Base-by-base conservation (phyloP, 2,797 vertebrate species). In the Xenops minutus region DNA sequence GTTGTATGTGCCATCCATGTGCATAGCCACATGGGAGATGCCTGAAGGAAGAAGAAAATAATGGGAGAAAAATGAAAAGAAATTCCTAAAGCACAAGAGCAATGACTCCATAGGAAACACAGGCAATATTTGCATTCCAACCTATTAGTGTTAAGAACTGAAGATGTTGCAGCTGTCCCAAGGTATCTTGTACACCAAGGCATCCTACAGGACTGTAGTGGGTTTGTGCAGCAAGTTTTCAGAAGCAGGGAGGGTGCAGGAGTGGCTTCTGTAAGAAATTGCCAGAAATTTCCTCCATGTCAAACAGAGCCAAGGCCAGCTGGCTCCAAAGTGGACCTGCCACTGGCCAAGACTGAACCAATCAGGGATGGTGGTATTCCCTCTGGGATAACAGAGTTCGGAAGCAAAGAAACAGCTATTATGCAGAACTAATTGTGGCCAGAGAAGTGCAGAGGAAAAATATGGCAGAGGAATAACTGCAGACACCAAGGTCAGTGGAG, bases 31-130 rank as follows among this genome's bases (percentile, higher is more conserved):
- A 37, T 3, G 13, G 7, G 51, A 15, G 67, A 76, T 29, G 9
- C 30, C 21, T 79, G 72, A 76, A 88, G 16, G 34, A 74, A 89
- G 20, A 79, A 69, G 34, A 92, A 79, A 92, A 49, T 61, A 41
- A 66, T 12, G 23, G 3, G 10, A 61, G 19, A 61, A 69, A 83
- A 78, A 54, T 6, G 1, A 83, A 78, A 61, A 59, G 3, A 85
- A 85, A 34, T 16, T 39, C 36, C 9, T 36, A 76, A 88, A 88
- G 58, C 29, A 49, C 29, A 77, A 62, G 23, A 66, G 7, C 0
- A 12, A 62, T 59, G 12, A 30, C 62, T 80, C 13, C 34, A 36
- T 15, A n/a, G 19, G 37, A 76, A 90, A 88, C 12, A 74, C 4
- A 61, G 15, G 19, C 9, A 43, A 6, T 67, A 32, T 41, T 51